A percentile compares a stretch with the other conserved stretches of the same genome.
These are phyloP conservation scores for Tetropium fuscum DNA, from an alignment of 2,888 invertebrate species.

Conservation along the genomic window DNA sequence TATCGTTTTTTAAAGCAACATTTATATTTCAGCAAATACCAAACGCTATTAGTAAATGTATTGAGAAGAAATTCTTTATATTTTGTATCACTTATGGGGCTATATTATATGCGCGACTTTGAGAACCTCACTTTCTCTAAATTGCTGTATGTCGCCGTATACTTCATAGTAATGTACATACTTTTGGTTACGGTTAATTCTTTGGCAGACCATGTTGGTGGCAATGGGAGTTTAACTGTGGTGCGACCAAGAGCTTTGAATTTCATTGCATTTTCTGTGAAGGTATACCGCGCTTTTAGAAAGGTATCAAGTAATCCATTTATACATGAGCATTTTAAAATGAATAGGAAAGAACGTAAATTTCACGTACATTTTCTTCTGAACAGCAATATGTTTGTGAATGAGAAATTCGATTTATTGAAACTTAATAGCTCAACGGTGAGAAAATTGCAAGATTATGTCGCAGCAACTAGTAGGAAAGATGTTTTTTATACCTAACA, in stretches of 20 bases:
- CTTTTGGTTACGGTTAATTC: conserved; percentile 7
- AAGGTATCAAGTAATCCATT: conserved; percentile 2
- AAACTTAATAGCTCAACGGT: conserved; percentile 3
- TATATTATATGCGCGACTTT: conserved; percentile 8
- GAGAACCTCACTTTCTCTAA: background rate
- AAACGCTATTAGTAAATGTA: background rate
- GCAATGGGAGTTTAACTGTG: background rate
- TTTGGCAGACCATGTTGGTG: background rate
- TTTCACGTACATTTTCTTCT: conserved; percentile 1
- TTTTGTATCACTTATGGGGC: background rate
- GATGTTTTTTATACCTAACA: too few species aligned
- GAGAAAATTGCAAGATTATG: conserved; percentile 16
- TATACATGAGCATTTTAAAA: conserved; percentile 4
- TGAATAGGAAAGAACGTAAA: background rate
- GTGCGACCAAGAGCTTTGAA: background rate
- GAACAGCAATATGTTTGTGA: conserved; percentile 14
- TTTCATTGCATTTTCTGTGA: conserved; percentile 11
- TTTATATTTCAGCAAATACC: conserved; percentile 13
- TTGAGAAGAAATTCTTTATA: conserved; percentile 8
- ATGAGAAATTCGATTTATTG: conserved; percentile 12
- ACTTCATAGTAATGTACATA: background rate
- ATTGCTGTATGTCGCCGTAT: background rate
- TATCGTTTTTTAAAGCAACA: conserved; percentile 16
- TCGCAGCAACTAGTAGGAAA: too few species aligned
- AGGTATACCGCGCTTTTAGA: background rate